phyloP scores from a whole-genome alignment of 2,113 vertebrate species.

The Oreochromis tanganicae region DNA sequence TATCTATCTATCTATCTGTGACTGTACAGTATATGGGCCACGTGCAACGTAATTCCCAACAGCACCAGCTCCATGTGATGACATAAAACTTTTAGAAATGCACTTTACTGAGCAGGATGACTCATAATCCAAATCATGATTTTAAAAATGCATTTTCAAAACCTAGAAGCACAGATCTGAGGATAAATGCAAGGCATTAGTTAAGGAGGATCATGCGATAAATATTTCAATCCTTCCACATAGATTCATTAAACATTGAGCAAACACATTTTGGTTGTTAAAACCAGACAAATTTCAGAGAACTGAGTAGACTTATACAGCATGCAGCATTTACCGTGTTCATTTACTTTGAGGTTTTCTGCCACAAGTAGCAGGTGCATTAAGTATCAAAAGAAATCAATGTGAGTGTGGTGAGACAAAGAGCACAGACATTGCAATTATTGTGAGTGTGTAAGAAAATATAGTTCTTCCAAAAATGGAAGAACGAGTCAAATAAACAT shows the following conservation, averaged over 20 bases:
- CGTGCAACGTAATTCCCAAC: background rate
- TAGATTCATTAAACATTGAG: background rate
- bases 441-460: background rate
- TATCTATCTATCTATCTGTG: fast-evolving
- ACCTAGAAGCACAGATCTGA: background rate
- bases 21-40: background rate
- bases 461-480: background rate
- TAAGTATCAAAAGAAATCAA: conserved; percentile 46
- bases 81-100: background rate
- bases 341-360: background rate
- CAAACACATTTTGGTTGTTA: background rate
- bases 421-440: conserved; percentile 1
- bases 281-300: background rate
- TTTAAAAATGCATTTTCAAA: background rate
- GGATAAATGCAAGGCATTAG: background rate
- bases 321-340: background rate
- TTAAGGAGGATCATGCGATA: background rate
- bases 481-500: background rate
- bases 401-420: conserved; percentile 20
- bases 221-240: background rate
- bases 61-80: background rate
- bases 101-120: background rate
- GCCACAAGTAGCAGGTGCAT: background rate
- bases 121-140: background rate
- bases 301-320: background rate